These are phyloP conservation scores for Amorpha juglandis DNA, from an alignment of 2,888 invertebrate genomes.

Conservation along the genomic window DNA sequence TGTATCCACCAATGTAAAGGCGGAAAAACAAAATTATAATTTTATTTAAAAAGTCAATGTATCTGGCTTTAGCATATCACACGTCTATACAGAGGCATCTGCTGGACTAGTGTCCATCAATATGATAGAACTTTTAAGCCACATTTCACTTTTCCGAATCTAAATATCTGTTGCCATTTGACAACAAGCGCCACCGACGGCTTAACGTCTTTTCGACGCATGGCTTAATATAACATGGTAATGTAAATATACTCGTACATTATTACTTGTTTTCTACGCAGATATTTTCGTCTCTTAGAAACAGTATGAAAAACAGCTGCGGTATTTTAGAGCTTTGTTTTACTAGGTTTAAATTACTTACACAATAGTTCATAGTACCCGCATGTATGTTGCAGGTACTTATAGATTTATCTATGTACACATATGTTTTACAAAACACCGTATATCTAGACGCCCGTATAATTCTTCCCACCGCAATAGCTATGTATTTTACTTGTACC, in stretches of 20 bases:
- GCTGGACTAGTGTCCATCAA: background rate
- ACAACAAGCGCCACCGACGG: background rate
- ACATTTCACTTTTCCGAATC: background rate
- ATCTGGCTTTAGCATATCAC: too few species aligned
- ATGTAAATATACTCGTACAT: background rate
- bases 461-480: background rate
- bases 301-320: too few species aligned
- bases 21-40: too few species aligned
- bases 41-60: too few species aligned
- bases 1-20: too few species aligned
- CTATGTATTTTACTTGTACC: background rate
- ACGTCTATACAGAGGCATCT: too few species aligned
- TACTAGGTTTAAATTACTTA: background rate
- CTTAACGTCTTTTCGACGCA: background rate
- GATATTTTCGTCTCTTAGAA: constrained; percentile 7
- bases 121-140: background rate
- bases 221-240: background rate
- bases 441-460: background rate
- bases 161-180: constrained; percentile 5
- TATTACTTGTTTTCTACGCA: background rate
- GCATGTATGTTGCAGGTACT: background rate
- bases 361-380: constrained; percentile 1
- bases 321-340: background rate
- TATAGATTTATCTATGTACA: constrained; percentile 8
- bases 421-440: constrained; percentile 5